Evolutionary conservation across 2,113 vertebrate genomes (phyloP), one percentile per base, ranked within the genome.

Genomic region (Nestor notabilis): DNA sequence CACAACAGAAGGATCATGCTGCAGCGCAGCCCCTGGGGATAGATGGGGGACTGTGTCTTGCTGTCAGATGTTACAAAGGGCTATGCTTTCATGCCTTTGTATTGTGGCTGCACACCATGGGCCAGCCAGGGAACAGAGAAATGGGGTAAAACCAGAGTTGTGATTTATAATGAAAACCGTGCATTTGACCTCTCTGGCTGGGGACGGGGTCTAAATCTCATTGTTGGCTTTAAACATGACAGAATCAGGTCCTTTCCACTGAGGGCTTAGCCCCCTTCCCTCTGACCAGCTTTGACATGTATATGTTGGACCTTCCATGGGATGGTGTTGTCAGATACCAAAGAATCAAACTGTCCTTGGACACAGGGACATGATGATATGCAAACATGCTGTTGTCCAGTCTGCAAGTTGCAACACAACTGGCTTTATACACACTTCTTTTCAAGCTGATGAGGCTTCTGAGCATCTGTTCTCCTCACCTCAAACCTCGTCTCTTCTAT

Each of bases 11-110:
- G 65, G 63, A 49, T 68, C 56, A 64, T 0, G 0, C 68, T 46
- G 64, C 75, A 65, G 20, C 87, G 46, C 35, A 64, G 11, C 18
- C 87, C 69, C 6, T 0, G 2, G 72, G 88, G 68, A 85, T 60
- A 64, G 81, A 74, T 21, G 39, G 41, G 10, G 43, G 25, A 31
- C 80, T 49, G 35, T 43, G n/a, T 61, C 53, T 31, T 90, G 65
- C 61, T 92, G 83, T 93, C 79, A 84, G 43, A 61, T 65, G 69
- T 37, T 63, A 87, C 89, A 84, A 79, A 95, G 76, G 76, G 43
- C 63, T 52, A 27, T 0, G 5, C 55, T 92, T 60, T 83, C 69
- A 52, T 71, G 70, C 20, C 78, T 85, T 94, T 86, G 55, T 71
- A 11, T 21, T 43, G 89, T 2, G 12, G 52, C 83, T 96, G 91